Conservation (phyloP, 2,888 invertebrate species). For the Nematopogon swammerdamellus region DNA sequence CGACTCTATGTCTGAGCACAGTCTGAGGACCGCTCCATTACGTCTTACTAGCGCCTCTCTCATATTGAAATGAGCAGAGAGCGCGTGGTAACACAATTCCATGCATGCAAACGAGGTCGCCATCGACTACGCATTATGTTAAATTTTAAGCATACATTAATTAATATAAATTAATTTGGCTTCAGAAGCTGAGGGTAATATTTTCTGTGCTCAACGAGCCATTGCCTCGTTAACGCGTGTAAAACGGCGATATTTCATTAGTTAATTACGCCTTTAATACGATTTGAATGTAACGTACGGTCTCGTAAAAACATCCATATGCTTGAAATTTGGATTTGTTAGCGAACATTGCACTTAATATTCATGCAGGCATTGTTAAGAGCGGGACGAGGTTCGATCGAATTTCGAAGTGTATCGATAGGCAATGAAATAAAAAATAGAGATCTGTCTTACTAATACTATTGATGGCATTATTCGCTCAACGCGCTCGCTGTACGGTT, state of each 20-base stretch:
- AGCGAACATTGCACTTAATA: too few species aligned
- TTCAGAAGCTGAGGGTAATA: constrained; percentile 22
- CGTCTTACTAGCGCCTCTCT: background rate
- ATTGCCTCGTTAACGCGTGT: constrained; percentile 24
- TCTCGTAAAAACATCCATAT: background rate
- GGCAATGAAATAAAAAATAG: too few species aligned
- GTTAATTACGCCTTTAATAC: background rate
- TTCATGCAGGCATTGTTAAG: too few species aligned
- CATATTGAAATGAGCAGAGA: background rate
- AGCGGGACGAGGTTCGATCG: too few species aligned
- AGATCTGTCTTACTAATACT: too few species aligned
- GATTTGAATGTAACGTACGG: background rate
- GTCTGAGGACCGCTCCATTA: too few species aligned
- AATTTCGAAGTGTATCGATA: too few species aligned
- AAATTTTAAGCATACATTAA: constrained; percentile 46
- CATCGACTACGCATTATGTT: constrained; percentile 36
- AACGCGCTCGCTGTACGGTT: too few species aligned
- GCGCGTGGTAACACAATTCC: background rate
- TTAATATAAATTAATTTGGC: constrained; percentile 41
- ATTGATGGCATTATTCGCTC: too few species aligned
- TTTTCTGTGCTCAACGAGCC: constrained; percentile 21
- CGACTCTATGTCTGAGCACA: too few species aligned
- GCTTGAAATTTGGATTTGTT: background rate
- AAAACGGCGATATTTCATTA: constrained; percentile 11
- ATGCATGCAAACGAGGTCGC: constrained; percentile 7